These are phyloP conservation scores for Eospalax fontanierii DNA, from an alignment of 2,797 vertebrate genomes.

Conservation along the genomic window DNA sequence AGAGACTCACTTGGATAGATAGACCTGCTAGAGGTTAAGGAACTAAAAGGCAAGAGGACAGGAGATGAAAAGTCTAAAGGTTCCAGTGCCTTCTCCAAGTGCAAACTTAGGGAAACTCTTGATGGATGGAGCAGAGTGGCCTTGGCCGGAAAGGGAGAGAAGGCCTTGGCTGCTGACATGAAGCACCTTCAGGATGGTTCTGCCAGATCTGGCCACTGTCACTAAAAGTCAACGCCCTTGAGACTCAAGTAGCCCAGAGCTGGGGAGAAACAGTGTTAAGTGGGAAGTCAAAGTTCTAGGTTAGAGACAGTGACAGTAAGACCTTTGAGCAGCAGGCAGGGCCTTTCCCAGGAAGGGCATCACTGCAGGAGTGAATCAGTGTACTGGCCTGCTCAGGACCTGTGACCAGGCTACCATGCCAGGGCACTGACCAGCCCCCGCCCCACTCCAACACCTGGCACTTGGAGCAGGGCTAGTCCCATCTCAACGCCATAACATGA, in stretches of 20 bases:
- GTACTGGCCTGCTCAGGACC: neutral
- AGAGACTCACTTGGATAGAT: neutral
- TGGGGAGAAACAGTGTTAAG: neutral
- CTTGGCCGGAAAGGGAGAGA: neutral
- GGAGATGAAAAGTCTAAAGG: neutral
- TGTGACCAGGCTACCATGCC: neutral
- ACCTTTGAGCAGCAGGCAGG: neutral
- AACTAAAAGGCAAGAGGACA: neutral
- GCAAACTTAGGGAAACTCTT: neutral
- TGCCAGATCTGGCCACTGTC: neutral
- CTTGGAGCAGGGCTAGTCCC: neutral
- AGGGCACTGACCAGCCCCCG: accelerated
- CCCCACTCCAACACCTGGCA: constrained; percentile 14
- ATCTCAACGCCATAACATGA: neutral
- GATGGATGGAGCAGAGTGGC: neutral
- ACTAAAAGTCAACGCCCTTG: neutral
- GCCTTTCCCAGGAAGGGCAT: neutral
- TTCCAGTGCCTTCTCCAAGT: neutral
- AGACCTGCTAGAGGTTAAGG: neutral
- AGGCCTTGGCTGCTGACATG: neutral
- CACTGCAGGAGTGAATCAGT: no score
- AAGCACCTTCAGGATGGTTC: neutral
- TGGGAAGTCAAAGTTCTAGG: neutral
- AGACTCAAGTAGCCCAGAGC: neutral
- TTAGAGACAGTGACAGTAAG: neutral